Percentiles rank a stretch among this genome's conserved stretches.
phyloP scores from a whole-genome alignment of 2,797 vertebrate genomes.

The Zenarchopterus dispar region DNA sequence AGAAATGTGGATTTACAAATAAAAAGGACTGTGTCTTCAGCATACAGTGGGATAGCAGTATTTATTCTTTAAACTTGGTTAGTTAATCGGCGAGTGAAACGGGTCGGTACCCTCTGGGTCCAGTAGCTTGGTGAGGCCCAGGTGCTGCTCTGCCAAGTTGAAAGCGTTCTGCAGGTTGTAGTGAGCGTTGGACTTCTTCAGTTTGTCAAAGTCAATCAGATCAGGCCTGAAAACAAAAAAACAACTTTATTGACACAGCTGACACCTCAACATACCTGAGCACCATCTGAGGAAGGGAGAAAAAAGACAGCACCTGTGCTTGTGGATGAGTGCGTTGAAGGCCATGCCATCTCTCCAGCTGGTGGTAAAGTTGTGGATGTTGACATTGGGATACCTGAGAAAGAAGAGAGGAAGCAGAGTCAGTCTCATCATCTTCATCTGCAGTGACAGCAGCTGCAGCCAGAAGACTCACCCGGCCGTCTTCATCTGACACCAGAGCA shows the following conservation, averaged over 20 bases:
- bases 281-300: not conserved
- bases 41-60: too few species aligned
- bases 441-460: not conserved
- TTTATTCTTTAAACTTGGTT: too few species aligned
- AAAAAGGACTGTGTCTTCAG: too few species aligned
- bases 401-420: constrained; percentile 3
- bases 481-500: constrained; percentile 99
- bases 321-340: constrained; percentile 96
- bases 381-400: constrained; percentile 93
- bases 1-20: too few species aligned
- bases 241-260: not conserved
- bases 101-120: constrained; percentile 88
- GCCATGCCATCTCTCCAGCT: constrained; percentile 98
- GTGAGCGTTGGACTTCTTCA: constrained; percentile 98
- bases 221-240: constrained; percentile 84
- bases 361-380: constrained; percentile 96
- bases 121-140: constrained; percentile 95
- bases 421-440: not conserved
- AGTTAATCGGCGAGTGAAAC: too few species aligned
- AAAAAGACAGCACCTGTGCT: constrained; percentile 80
- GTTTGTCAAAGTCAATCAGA: constrained; percentile 97
- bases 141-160: constrained; percentile 96
- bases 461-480: constrained; percentile 89
- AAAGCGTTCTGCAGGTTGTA: constrained; percentile 98
- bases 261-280: too few species aligned